Evolutionary conservation across 2,888 invertebrate genomes (phyloP).

Genomic region (Macrophya alboannulata): DNA sequence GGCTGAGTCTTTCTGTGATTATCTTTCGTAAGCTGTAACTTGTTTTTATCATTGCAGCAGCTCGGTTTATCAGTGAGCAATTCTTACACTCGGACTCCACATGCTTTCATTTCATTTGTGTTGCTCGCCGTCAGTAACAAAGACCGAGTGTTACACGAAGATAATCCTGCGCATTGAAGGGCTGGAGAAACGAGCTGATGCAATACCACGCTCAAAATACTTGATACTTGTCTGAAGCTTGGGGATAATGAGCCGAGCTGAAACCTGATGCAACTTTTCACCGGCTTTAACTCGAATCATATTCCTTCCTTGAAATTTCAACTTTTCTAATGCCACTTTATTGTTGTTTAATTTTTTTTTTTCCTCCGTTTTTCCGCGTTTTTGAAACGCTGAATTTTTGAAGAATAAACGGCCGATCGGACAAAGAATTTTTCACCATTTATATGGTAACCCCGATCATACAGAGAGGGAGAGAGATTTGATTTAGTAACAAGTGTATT

Average conservation of each 20-base stretch:
- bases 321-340: not conserved
- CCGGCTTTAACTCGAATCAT: too few relatives aligned
- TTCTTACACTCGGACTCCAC: slow-evolving; percentile 61
- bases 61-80: not conserved
- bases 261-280: not conserved
- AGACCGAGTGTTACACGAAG: slow-evolving; percentile 61
- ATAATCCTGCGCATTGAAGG: not conserved
- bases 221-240: not conserved
- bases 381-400: slow-evolving; percentile 72
- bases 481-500: not conserved
- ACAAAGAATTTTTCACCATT: not conserved
- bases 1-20: not conserved
- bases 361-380: slow-evolving; percentile 72
- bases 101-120: slow-evolving; percentile 52
- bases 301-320: not conserved
- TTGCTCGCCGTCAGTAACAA: not conserved
- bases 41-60: slow-evolving; percentile 63
- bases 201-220: not conserved
- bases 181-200: not conserved
- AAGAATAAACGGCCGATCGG: not conserved
- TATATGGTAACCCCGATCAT: not conserved
- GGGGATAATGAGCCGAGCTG: slow-evolving; percentile 37
- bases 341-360: not conserved
- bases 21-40: not conserved
- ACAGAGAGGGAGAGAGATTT: not conserved